Percentiles rank a stretch among this genome's conserved stretches.
These are phyloP conservation scores for Peucedramus taeniatus DNA, from an alignment of 2,113 vertebrate species.

Conservation along the genomic window DNA sequence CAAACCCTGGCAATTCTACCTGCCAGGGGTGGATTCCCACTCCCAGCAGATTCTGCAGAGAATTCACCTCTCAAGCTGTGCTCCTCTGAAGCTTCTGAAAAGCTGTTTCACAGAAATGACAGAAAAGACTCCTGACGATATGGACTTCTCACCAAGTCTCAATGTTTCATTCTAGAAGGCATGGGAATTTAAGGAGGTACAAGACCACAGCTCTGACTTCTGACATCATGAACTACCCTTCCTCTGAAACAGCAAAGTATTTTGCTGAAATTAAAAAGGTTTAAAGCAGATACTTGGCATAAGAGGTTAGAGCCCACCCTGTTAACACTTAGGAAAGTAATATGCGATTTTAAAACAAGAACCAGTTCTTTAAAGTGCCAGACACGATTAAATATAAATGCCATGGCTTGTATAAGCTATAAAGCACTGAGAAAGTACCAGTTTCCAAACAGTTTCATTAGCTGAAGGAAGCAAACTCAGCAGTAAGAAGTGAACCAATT, in stretches of 20 bases:
- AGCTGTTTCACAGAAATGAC: background rate
- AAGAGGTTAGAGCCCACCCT: background rate
- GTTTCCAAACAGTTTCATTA: constrained; percentile 51
- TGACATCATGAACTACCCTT: background rate
- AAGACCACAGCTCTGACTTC: background rate
- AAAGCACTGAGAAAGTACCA: constrained; percentile 1
- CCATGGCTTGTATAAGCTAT: background rate
- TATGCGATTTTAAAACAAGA: background rate
- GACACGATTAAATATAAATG: background rate
- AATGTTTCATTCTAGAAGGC: background rate
- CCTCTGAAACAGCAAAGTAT: background rate
- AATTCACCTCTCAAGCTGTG: background rate
- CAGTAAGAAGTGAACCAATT: constrained; percentile 27
- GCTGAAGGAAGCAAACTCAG: constrained; percentile 38
- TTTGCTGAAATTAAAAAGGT: background rate
- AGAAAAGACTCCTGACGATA: background rate
- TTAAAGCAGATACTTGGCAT: background rate
- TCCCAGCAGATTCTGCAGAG: background rate
- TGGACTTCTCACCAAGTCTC: background rate
- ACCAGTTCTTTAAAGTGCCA: background rate
- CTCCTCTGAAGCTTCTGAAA: background rate
- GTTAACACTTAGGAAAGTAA: background rate
- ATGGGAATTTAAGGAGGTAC: background rate
- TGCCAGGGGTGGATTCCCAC: background rate
- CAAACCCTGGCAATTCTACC: background rate